Base-by-base conservation (phyloP, 2,113 vertebrate genomes). In the Syrrhaptes paradoxus region DNA sequence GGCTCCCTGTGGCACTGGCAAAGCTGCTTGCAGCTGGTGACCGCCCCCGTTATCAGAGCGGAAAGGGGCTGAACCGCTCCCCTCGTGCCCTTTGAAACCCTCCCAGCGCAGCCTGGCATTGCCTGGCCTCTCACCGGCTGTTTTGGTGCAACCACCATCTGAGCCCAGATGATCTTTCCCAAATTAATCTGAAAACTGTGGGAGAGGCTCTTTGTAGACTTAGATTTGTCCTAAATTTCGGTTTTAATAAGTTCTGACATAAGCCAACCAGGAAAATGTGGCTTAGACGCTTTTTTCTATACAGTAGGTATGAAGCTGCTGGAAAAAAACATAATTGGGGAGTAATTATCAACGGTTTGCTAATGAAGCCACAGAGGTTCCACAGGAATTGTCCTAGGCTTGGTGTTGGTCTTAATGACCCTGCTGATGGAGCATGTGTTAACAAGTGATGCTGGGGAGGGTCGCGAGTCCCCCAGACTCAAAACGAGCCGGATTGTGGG, bases 141-240 rank as follows among this genome's bases (percentile, higher is more conserved):
- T 20, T 9, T 3, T 9, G 21, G 8, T 8, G 20, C 8, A 8
- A 8, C 26, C 4, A 5, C 34, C 41, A 41, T 41, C 41, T 41
- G 41, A 41, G 41, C 41, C 41, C 41, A 41, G 41, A 41, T 14
- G 41, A 41, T 41, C 41, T 41, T 41, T 41, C 41, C 41, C 41
- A 5, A 0, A 7, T 66, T 22, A 28, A 7, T 4, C 3, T 1
- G 10, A 6, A 19, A 38, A 38, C 34, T 28, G 1, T 9, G 2
- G 74, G 34, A 8, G 58, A 41, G 28, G 58, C 58, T 25, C 58
- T 32, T 11, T 19, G 16, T 31, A 8, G 43, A 29, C 38, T 41
- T 41, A 41, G 38, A 41, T 41, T 41, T 17, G 26, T 18, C 16
- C 4, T 2, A 1, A 4, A 25, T 3, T 57, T 24, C 7, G 2